Evolutionary conservation across 2,888 invertebrate species (phyloP).

Genomic region (Neelides folsomi): DNA sequence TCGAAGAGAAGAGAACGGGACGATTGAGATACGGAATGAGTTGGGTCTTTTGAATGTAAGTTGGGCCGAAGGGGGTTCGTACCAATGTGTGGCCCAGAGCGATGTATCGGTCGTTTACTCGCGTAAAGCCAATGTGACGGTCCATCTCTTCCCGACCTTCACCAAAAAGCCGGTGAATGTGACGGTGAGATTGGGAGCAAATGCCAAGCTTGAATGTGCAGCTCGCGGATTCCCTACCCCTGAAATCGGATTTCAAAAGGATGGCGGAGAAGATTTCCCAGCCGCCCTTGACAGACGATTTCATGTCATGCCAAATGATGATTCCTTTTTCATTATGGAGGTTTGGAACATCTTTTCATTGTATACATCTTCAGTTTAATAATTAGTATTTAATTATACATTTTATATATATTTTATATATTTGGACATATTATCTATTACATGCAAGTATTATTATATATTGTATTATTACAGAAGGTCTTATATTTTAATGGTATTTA

Average conservation of each 20-base stretch:
- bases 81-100: constrained; percentile 85
- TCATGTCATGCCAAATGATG: constrained; percentile 82
- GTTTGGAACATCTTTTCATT: too few species aligned
- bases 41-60: constrained; percentile 62
- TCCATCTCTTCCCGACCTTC: constrained; percentile 76
- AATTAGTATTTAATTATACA: too few species aligned
- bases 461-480: too few species aligned
- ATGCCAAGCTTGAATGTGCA: constrained; percentile 77
- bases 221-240: constrained; percentile 79
- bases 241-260: constrained; percentile 50
- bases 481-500: too few species aligned
- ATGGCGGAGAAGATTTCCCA: constrained; percentile 80
- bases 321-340: constrained; percentile 82
- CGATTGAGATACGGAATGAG: constrained; percentile 45
- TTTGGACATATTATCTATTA: too few species aligned
- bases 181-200: constrained; percentile 68
- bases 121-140: constrained; percentile 67
- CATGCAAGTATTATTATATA: too few species aligned
- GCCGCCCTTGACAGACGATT: constrained; percentile 85
- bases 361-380: too few species aligned
- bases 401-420: too few species aligned
- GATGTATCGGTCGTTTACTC: constrained; percentile 81
- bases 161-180: constrained; percentile 70
- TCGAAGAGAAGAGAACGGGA: constrained; percentile 46
- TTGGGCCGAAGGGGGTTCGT: constrained; percentile 69